phyloP scores from a whole-genome alignment of 2,113 vertebrate genomes.

The Dromaius novaehollandiae region DNA sequence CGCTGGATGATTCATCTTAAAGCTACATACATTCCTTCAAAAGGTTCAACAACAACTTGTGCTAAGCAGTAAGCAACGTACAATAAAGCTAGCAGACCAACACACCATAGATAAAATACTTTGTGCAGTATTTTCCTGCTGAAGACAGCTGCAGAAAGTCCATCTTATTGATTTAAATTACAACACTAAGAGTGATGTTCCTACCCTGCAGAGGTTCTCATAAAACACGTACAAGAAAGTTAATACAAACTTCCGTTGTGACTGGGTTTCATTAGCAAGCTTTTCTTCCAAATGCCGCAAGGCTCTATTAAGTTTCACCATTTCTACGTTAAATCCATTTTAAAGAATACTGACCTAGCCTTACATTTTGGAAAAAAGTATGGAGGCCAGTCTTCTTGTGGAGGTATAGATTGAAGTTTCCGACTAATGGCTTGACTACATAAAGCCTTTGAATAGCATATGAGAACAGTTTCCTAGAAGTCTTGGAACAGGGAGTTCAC shows the following conservation, averaged over 20 bases:
- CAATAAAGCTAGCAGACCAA: fast-evolving
- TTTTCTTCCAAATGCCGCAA: not conserved
- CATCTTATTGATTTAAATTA: not conserved
- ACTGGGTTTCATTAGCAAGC: not conserved
- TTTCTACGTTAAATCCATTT: not conserved
- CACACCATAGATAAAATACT: not conserved
- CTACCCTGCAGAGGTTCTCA: not conserved
- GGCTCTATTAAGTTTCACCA: not conserved
- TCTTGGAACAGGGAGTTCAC: not conserved
- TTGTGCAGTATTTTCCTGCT: not conserved
- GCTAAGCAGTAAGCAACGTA: not conserved
- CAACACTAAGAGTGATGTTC: not conserved
- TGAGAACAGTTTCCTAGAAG: not conserved
- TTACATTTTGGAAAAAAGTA: not conserved
- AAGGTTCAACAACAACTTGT: not conserved
- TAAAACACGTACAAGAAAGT: not conserved
- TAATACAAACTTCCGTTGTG: not conserved
- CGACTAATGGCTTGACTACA: not conserved
- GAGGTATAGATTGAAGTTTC: not conserved
- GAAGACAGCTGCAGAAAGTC: not conserved
- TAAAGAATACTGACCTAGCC: not conserved
- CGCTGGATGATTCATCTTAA: not conserved
- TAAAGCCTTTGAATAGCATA: not conserved
- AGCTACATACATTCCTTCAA: not conserved
- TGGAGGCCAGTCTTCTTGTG: not conserved